Evolutionary conservation across 92 coral and sea anemone genomes (phyloP), one percentile per base, ranked within the genome.

Genomic region (Ricordea florida): DNA sequence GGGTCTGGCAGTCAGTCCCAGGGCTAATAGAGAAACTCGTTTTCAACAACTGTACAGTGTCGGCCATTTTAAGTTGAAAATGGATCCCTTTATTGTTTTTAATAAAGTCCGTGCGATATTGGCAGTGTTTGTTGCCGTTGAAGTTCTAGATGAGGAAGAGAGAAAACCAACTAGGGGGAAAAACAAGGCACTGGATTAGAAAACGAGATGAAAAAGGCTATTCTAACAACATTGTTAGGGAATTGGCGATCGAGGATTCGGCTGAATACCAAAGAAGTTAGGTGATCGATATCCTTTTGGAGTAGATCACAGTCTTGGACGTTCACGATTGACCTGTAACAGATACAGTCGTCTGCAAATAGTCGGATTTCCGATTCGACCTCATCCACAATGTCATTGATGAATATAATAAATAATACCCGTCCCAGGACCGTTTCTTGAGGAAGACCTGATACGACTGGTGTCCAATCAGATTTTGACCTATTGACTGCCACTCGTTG

Each of bases 321-420:
- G 21, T 20, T 31, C 22, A 26, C 24, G 51, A 23, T 23, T 15
- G 65, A 11, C 29, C 65, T 69, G 66, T 33, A 69, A 21, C 77
- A 69, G 31, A 69, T 45, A 53, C 77, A 69, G 32, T 69, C 52
- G 15, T 69, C 77, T 29, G 77, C 77, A 13, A 69, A 69, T 9
- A 69, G 23, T 7, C 77, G 66, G 17, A 69, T 34, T 10, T 69
- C 65, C n/a, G 77, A 52, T 46, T 52, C 66, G 17, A 51, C 40
- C n/a, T 24, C 77, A 14, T 31, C 43, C 40, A 69, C 63, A 42
- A 50, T 69, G 42, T 53, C 77, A 23, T 48, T 69, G 37, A 69
- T 69, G 24, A 69, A 69, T 28, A 69, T 3, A 38, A 50, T 69
- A 35, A 69, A 64, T 14, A 64, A 26, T 18, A n/a, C 27, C 22